Evolutionary conservation across 2,888 invertebrate species (phyloP), one percentile per base, ranked within the genome.

Genomic region (Octodonta nipae): DNA sequence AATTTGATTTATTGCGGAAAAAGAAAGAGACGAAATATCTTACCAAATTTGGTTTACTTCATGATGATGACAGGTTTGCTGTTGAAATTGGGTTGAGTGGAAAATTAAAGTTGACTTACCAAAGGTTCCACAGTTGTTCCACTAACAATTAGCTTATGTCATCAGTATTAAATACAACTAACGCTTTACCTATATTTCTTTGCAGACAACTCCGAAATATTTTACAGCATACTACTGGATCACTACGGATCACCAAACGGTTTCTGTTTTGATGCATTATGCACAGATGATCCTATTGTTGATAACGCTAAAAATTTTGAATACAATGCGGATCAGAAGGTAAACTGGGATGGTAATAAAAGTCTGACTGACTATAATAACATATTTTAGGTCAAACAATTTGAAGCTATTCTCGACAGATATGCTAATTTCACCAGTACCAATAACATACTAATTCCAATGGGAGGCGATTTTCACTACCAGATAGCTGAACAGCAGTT

Each of bases 391-490:
- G 4, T n/a, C 17, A 8, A 7, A 1, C 30, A 11, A 6, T 31
- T 28, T 45, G 34, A 46, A 11, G 34, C 44, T 33, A 58, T 60
- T 43, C 40, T 50, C 3, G 42, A 46, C 5, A 47, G 48, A 35
- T 50, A 55, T 8, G 35, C 43, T 16, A 32, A 41, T 11, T 54
- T 54, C 63, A 61, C 66, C 0, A 43, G 48, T 30, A 71, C 72
- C 2, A 67, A 70, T 35, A 68, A 78, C 48, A 63, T 76, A 5
- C 62, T 74, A 44, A 56, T 77, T 43, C 66, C 75, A 2, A 76
- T 77, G 75, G 78, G 77, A 2, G 66, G 68, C 28, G 77, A 78
- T 54, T 78, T 78, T 52, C 64, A 68, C 38, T 78, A 71, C 48
- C 66, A 66, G 45, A 63, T 68, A 43, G 75, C 76, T 2, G 55